Evolutionary conservation across 2,888 invertebrate genomes (phyloP).

Genomic region (Cheilosia soror): DNA sequence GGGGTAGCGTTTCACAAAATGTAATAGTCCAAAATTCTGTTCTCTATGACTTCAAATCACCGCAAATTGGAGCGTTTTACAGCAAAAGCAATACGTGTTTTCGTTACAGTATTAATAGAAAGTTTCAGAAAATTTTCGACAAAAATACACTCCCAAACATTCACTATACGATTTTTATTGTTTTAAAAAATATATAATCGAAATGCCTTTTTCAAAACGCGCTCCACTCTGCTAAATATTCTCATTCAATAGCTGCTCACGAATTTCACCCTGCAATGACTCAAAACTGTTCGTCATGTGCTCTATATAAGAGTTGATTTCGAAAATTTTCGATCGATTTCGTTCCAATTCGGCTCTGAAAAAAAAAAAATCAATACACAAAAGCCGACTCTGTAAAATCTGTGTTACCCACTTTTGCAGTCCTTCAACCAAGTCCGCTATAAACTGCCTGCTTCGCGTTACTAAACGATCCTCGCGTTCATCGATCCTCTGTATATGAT

Average conservation of each 20-base stretch:
- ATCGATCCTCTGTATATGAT: constrained; percentile 91
- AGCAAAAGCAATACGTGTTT: no score
- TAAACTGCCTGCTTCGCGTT: constrained; percentile 88
- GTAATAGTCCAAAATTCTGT: no score
- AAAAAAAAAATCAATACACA: constrained; percentile 78
- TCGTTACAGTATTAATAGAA: no score
- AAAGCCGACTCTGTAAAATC: neutral
- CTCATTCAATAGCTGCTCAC: constrained; percentile 76
- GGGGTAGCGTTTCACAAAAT: no score
- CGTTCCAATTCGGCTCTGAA: constrained; percentile 89
- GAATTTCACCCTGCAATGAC: constrained; percentile 77
- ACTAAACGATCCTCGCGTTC: constrained; percentile 90
- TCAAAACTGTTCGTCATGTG: constrained; percentile 86
- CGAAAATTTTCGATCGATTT: constrained; percentile 89
- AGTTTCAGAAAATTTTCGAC: no score
- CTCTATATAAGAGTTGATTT: constrained; percentile 92
- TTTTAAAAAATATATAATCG: no score
- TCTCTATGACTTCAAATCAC: no score
- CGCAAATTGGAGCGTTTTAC: no score
- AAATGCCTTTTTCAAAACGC: no score
- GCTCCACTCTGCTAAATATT: constrained; percentile 22
- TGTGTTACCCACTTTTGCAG: constrained; percentile 86
- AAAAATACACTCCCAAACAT: no score
- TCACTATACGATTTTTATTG: no score
- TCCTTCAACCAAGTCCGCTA: constrained; percentile 86